These are phyloP conservation scores for Falco concolor DNA, from an alignment of 2,797 vertebrate genomes.

Conservation along the genomic window DNA sequence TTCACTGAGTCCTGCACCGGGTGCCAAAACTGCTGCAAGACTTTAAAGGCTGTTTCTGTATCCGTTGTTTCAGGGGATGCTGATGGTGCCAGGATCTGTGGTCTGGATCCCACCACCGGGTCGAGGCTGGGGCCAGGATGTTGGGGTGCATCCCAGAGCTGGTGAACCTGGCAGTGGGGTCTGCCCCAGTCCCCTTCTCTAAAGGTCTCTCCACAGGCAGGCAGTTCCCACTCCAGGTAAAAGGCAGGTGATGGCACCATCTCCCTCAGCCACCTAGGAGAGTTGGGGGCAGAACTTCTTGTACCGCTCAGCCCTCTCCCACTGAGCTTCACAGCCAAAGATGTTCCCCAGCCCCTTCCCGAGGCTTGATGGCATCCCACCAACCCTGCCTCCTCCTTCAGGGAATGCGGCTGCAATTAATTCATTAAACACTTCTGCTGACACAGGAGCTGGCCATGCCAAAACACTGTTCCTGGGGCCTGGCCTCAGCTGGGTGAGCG, in stretches of 20 bases:
- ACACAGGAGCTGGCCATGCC: not conserved
- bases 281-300: not conserved
- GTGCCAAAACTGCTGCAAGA: rapidly evolving
- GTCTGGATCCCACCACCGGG: rapidly evolving
- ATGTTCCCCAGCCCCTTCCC: not conserved
- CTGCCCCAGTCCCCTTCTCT: not conserved
- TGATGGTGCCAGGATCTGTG: not conserved
- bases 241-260: not conserved
- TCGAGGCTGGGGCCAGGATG: not conserved
- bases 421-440: constrained; percentile 17
- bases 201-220: not conserved
- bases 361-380: not conserved
- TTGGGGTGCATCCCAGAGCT: not conserved
- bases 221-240: not conserved
- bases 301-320: not conserved
- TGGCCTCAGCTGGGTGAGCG: not conserved
- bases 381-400: not conserved
- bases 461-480: not conserved
- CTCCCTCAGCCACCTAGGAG: not conserved
- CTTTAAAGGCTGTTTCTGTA: not conserved
- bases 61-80: not conserved
- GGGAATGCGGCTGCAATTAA: constrained; percentile 27
- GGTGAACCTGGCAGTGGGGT: rapidly evolving
- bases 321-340: not conserved
- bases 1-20: rapidly evolving